Base-by-base conservation (phyloP, 2,113 vertebrate species). In the Trogon surrucura region DNA sequence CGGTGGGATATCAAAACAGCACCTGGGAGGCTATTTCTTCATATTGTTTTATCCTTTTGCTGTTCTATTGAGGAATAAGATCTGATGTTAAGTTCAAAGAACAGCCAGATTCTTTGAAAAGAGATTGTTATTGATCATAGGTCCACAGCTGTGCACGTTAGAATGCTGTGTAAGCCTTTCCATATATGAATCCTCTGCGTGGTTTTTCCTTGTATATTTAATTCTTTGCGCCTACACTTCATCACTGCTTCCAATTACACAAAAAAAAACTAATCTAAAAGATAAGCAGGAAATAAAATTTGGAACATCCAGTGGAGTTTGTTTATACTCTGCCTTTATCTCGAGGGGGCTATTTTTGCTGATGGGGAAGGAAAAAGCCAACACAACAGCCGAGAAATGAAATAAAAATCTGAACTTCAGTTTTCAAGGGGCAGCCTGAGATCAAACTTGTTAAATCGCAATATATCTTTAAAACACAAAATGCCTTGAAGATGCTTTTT, bases 11-110 rank as follows among this genome's bases (percentile, higher is more conserved):
- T 67, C 80, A 89, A 95, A 97, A 85, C 57, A 91, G 44, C 71
- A 91, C 67, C 82, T 85, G 72, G n/a, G 73, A 96, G 61, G 70
- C 10, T 25, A 82, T 95, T 87, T 89, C 58, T 51, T 93, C n/a
- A 26, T 73, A 86, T 95, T 72, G 47, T 56, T 96, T 95, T 81
- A 81, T 53, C 34, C 30, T 72, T 67, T 67, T 47, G 61, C n/a
- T 78, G 60, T 91, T 89, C 80, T 85, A 10, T 18, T 83, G 85
- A 89, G 86, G 44, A 92, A 83, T 71, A 79, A 87, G 67, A 74
- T 75, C 80, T 88, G 83, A 91, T 88, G 65, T 86, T 81, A 89
- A 91, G 91, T 85, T 96, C 88, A 95, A 96, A 95, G 74, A 66
- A 89, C 64, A 93, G 80, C 6, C 61, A 91, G 70, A 64, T 78